phyloP scores from a whole-genome alignment of 2,888 invertebrate genomes.

The Ochlodes sylvanus region DNA sequence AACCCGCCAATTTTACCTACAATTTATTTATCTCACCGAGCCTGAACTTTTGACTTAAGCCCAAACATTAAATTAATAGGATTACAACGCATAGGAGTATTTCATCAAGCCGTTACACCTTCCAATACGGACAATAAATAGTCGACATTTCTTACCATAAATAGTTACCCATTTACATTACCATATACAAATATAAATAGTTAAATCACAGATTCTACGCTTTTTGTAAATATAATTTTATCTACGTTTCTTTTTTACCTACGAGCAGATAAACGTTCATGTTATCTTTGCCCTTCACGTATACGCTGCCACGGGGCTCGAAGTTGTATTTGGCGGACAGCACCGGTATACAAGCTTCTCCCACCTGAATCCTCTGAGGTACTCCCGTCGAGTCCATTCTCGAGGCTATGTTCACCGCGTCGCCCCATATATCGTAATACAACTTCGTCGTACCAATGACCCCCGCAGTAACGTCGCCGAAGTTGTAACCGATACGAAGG shows the following conservation, averaged over 20 bases:
- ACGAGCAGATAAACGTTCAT: slow-evolving; percentile 95
- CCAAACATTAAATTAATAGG: slow-evolving; percentile 66
- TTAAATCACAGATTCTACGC: slow-evolving; percentile 83
- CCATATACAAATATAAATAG: slow-evolving; percentile 51
- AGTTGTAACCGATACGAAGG: slow-evolving; percentile 94
- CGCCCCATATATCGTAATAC: slow-evolving; percentile 99
- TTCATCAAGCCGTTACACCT: slow-evolving; percentile 61
- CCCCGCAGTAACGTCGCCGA: slow-evolving; percentile 98
- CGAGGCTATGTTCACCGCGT: slow-evolving; percentile 98
- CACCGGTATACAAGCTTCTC: slow-evolving; percentile 89
- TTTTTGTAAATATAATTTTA: slow-evolving; percentile 55
- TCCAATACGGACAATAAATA: slow-evolving; percentile 54
- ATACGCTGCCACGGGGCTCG: slow-evolving; percentile 96
- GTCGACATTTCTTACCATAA: slow-evolving; percentile 45
- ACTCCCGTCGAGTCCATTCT: slow-evolving; percentile 99
- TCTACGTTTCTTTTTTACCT: slow-evolving; percentile 79
- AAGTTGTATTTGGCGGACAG: slow-evolving; percentile 92
- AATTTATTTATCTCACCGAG: slow-evolving; percentile 39
- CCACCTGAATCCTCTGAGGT: slow-evolving; percentile 92
- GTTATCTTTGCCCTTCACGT: slow-evolving; percentile 98
- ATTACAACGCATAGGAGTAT: slow-evolving; percentile 69
- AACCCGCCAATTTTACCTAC: slow-evolving; percentile 43
- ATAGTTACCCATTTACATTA: slow-evolving; percentile 42
- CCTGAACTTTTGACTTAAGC: slow-evolving; percentile 55
- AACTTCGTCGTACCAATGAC: slow-evolving; percentile 98